Evolutionary conservation across 1,140 invertebrate genomes (phyloP).

Genomic region (Heliconius congener): DNA sequence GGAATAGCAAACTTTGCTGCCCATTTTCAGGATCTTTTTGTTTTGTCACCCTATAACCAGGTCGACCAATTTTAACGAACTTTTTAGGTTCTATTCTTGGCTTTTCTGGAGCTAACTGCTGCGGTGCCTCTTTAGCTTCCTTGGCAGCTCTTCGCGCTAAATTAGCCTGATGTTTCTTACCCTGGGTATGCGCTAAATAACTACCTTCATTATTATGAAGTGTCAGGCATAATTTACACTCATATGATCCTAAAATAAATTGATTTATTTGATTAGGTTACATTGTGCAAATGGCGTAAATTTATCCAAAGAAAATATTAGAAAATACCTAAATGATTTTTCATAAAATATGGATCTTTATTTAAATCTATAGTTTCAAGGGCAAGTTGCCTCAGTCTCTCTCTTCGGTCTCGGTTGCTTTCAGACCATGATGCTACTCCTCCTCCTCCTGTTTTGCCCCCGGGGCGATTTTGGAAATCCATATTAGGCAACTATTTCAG

Average conservation of each 20-base stretch:
- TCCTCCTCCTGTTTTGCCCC: conserved; percentile 99
- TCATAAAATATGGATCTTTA: conserved; percentile 99
- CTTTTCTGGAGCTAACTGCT: conserved; percentile 94
- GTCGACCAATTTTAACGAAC: conserved; percentile 99
- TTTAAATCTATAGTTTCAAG: conserved; percentile 99
- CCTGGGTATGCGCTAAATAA: conserved; percentile 99
- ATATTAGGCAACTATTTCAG: conserved; percentile 64
- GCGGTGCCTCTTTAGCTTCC: conserved; percentile 98
- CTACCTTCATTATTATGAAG: conserved; percentile 99
- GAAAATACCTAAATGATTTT: conserved; percentile 93
- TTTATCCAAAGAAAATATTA: background rate
- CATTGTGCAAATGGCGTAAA: background rate
- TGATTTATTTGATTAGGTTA: conserved; percentile 1
- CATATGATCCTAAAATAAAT: conserved; percentile 91
- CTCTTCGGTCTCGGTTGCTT: conserved; percentile 97
- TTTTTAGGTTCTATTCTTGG: conserved; percentile 98
- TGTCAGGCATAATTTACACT: conserved; percentile 99
- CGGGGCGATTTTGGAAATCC: conserved; percentile 99
- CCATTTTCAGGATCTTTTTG: conserved; percentile 97
- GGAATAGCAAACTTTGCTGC: conserved; percentile 98
- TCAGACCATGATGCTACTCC: conserved; percentile 99
- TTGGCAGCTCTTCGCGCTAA: conserved; percentile 98
- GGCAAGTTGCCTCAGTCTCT: conserved; percentile 96
- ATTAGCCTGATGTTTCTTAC: conserved; percentile 99
- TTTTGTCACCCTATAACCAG: conserved; percentile 99